Conservation (phyloP, 2,797 vertebrate genomes). For the Arctocebus calabarensis region DNA sequence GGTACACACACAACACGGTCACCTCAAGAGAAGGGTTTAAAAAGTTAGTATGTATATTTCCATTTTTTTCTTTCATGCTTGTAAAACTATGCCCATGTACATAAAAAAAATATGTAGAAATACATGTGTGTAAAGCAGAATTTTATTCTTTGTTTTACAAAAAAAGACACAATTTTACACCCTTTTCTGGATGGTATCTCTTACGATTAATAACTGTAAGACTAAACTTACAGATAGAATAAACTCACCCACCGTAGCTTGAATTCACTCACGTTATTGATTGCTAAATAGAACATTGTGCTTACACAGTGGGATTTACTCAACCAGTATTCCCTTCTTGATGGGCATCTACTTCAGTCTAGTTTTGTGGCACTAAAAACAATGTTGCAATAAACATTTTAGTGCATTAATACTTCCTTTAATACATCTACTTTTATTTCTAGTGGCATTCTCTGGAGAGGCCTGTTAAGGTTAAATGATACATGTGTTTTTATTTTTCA, state of each 20-base stretch:
- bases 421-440: conserved; percentile 49
- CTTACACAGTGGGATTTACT: background rate
- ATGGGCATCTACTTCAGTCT: background rate
- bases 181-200: background rate
- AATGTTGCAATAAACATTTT: background rate
- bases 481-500: background rate
- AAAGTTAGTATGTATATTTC: background rate
- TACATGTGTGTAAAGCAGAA: background rate
- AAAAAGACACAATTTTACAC: background rate
- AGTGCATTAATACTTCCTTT: background rate
- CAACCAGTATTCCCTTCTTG: background rate
- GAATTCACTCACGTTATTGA: background rate
- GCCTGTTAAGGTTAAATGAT: conserved; percentile 24
- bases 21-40: background rate
- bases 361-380: background rate
- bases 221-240: background rate
- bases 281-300: background rate
- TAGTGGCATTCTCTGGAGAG: background rate
- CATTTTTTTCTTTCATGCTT: background rate
- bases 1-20: too few species aligned
- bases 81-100: background rate
- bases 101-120: background rate
- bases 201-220: too few species aligned
- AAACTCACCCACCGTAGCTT: background rate
- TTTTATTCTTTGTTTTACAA: conserved; percentile 14